Evolutionary conservation across 2,113 vertebrate species (phyloP), one percentile per base, ranked within the genome.

Genomic region (Monarcha castaneiventris): DNA sequence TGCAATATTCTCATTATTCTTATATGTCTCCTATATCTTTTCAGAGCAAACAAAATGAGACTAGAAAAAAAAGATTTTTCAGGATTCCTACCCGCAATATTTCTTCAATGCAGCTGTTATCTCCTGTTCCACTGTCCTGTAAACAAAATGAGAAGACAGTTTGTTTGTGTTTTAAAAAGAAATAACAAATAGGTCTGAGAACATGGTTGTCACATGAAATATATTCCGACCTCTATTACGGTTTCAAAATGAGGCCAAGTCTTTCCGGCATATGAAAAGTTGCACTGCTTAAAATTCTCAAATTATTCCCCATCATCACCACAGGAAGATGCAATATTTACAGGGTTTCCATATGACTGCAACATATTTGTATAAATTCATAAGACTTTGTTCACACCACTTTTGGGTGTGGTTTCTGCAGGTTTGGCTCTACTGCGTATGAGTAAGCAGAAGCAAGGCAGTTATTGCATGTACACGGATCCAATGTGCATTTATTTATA

Each of bases 81-180:
- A 92, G 89, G 72, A 90, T 84, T 81, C 98, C 98, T 98, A 99
- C 99, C 98, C 98, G 97, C 59, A 98, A 92, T 97, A 98, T 98
- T 96, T 98, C 98, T 98, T 98, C 98, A 96, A 98, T 98, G 97
- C 98, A 98, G 97, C 96, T 97, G 96, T 97, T 98, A 95, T 98
- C 98, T 97, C 97, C 98, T 93, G 97, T 93, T 97, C 98, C 98
- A 97, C 83, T 98, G 94, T 98, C 98, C 99, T 99, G 97, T 90
- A 97, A 98, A 90, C 90, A 97, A 98, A 96, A 97, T 33, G 66
- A 94, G 61, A 96, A 94, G 83, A 94, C 9, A 76, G 83, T 89
- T 92, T 89, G 84, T 72, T 94, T 95, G 61, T 89, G 76, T 84
- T 93, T 97, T 94, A 39, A 93, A 84, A 83, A 73, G 61, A 90